phyloP scores from a whole-genome alignment of 2,888 invertebrate genomes.

The Hirtodrosophila duncani region DNA sequence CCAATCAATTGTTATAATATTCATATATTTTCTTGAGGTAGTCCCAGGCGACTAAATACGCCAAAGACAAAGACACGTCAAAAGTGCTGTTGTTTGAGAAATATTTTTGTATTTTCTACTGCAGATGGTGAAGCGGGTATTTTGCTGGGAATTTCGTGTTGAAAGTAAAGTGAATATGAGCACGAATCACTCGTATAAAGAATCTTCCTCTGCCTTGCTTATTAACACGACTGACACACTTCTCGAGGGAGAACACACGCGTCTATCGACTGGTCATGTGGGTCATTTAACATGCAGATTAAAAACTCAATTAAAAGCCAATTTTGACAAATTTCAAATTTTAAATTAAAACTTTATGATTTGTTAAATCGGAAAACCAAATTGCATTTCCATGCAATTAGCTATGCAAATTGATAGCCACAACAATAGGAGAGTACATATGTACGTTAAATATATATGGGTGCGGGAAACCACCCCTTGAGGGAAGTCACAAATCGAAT shows the following conservation, averaged over 20 bases:
- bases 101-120: conserved; percentile 22
- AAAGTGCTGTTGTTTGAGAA: conserved; percentile 28
- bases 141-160: conserved; percentile 18
- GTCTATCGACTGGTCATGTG: conserved; percentile 39
- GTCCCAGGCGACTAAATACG: conserved; percentile 22
- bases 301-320: conserved; percentile 63
- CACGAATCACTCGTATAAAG: neutral
- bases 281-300: conserved; percentile 65
- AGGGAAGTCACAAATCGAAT: no score
- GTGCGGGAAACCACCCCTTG: conserved; percentile 35
- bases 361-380: conserved; percentile 19
- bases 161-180: conserved; percentile 11
- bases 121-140: neutral
- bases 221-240: conserved; percentile 37
- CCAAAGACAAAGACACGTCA: conserved; percentile 33
- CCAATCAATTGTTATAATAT: no score
- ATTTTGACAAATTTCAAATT: conserved; percentile 48
- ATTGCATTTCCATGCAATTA: conserved; percentile 55
- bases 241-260: conserved; percentile 23
- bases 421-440: no score
- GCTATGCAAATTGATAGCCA: conserved; percentile 66
- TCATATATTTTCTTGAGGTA: no score
- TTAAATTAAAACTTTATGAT: conserved; percentile 32
- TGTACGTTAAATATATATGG: conserved; percentile 38
- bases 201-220: conserved; percentile 18